These are phyloP conservation scores for Caretta caretta DNA, from an alignment of 2,113 vertebrate species.

Conservation along the genomic window DNA sequence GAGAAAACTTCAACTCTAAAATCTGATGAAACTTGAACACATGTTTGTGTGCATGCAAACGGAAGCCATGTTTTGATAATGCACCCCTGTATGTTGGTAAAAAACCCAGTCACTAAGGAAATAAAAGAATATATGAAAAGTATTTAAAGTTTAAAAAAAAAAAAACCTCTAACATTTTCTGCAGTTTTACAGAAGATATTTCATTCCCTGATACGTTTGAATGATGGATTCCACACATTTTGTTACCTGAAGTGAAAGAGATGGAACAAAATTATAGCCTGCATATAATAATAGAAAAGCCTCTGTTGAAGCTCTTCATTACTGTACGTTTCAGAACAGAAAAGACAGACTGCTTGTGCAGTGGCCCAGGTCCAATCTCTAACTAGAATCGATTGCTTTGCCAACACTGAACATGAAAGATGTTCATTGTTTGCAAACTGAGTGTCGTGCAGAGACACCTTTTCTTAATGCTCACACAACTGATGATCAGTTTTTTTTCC, in stretches of 20 bases:
- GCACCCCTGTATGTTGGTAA: not conserved
- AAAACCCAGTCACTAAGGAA: not conserved
- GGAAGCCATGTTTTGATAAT: not conserved
- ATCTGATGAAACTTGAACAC: not conserved
- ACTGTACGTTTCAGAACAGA: constrained; percentile 68
- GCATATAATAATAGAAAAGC: constrained; percentile 50
- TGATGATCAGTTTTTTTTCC: constrained; percentile 54
- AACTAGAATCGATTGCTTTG: constrained; percentile 83
- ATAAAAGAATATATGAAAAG: not conserved
- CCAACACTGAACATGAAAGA: constrained; percentile 81
- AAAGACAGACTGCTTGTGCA: constrained; percentile 68
- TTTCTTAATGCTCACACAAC: constrained; percentile 66
- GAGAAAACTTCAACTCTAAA: not conserved
- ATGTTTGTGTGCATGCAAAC: not conserved
- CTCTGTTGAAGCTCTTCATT: constrained; percentile 61
- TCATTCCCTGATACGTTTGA: constrained; percentile 42
- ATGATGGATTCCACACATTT: constrained; percentile 28
- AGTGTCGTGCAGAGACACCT: constrained; percentile 59
- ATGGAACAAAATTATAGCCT: constrained; percentile 41
- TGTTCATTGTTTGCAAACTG: constrained; percentile 85
- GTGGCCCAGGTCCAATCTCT: constrained; percentile 81
- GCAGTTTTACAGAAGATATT: constrained; percentile 29
- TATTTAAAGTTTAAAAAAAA: not conserved
- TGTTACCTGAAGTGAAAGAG: constrained; percentile 22
- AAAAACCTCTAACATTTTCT: not conserved